Conservation (phyloP, 2,888 invertebrate genomes). For the Chaetoderma sp. region DNA sequence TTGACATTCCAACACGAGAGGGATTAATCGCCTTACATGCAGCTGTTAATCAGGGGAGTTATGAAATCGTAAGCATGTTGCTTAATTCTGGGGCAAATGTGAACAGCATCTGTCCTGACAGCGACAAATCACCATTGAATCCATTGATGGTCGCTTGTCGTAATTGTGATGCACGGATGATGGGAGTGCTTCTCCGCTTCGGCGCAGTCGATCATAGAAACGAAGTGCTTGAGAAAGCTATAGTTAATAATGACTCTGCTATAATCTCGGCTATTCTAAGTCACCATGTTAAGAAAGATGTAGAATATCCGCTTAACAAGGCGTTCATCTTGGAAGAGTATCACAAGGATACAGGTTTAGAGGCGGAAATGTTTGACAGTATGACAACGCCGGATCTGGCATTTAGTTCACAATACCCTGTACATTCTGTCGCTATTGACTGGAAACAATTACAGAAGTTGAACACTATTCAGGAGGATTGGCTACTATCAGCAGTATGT, state of each 20-base stretch:
- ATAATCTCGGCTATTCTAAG: constrained; percentile 81
- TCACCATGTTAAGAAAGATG: constrained; percentile 84
- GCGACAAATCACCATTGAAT: constrained; percentile 40
- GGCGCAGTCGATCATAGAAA: constrained; percentile 90
- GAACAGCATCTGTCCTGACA: constrained; percentile 76
- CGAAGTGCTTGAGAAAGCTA: constrained; percentile 83
- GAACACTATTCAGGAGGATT: constrained; percentile 78
- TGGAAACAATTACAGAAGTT: constrained; percentile 84
- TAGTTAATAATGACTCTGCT: constrained; percentile 80
- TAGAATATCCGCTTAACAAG: constrained; percentile 92
- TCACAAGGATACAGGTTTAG: constrained; percentile 72
- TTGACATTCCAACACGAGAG: constrained; percentile 35
- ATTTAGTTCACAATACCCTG: constrained; percentile 41
- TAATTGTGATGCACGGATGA: constrained; percentile 78
- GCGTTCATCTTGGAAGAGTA: constrained; percentile 81
- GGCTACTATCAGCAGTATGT: constrained; percentile 86
- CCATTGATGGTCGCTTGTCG: constrained; percentile 79
- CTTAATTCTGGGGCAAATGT: constrained; percentile 86
- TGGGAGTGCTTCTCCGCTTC: constrained; percentile 82
- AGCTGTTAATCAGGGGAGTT: constrained; percentile 56
- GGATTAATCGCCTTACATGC: constrained; percentile 55
- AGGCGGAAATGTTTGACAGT: constrained; percentile 66
- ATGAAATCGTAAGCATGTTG: constrained; percentile 81
- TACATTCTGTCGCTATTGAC: constrained; percentile 81
- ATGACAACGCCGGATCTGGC: constrained; percentile 37